Evolutionary conservation across 2,888 invertebrate genomes (phyloP).

Genomic region (Trichogramma evanescens): DNA sequence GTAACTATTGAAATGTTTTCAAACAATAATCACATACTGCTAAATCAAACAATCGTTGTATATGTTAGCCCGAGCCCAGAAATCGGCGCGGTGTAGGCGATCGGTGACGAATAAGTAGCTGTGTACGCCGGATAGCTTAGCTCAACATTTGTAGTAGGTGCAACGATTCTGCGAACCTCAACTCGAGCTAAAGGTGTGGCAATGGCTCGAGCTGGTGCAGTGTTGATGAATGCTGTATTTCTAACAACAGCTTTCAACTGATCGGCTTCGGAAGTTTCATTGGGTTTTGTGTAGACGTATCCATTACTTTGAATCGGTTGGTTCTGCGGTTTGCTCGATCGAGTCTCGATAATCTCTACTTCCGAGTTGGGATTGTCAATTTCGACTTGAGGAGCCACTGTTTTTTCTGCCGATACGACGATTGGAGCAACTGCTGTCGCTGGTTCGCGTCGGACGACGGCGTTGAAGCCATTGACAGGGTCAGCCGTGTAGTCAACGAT

Average conservation of each 20-base stretch:
- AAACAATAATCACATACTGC: no score
- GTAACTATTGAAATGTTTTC: no score
- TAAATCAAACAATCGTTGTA: no score
- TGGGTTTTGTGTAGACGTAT: background rate
- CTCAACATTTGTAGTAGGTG: slow-evolving; percentile 25
- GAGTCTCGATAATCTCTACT: slow-evolving; percentile 40
- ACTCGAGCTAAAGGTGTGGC: slow-evolving; percentile 12
- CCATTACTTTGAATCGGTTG: background rate
- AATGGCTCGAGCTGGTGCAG: slow-evolving; percentile 22
- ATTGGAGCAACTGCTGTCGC: slow-evolving; percentile 14
- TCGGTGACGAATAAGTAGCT: slow-evolving; percentile 37
- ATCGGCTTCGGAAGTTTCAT: background rate
- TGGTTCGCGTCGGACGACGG: slow-evolving; percentile 39
- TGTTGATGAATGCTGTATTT: slow-evolving; percentile 19
- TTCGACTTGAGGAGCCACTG: slow-evolving; percentile 26
- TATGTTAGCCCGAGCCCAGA: no score
- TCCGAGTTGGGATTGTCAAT: slow-evolving; percentile 41
- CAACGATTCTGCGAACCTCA: slow-evolving; percentile 24
- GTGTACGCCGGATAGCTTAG: slow-evolving; percentile 33
- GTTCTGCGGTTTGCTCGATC: slow-evolving; percentile 30
- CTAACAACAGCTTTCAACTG: no score
- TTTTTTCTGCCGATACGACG: background rate
- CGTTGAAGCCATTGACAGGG: slow-evolving; percentile 30
- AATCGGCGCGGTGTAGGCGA: slow-evolving; percentile 29
- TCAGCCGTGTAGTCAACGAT: slow-evolving; percentile 34